Percentiles rank a stretch among this genome's conserved stretches.
phyloP scores from a whole-genome alignment of 2,888 invertebrate genomes.

The Girardia tigrina region DNA sequence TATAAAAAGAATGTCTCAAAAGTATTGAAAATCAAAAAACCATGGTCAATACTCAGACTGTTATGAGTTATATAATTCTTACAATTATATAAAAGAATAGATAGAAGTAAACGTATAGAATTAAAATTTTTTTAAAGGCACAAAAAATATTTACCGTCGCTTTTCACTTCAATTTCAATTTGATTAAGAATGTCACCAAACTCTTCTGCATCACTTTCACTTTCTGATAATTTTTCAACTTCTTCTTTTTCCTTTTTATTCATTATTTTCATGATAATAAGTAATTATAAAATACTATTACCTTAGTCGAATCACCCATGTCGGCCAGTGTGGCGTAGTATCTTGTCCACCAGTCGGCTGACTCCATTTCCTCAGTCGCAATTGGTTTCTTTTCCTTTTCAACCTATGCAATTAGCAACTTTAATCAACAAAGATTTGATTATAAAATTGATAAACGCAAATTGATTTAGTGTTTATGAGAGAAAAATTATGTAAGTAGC shows the following conservation, averaged over 20 bases:
- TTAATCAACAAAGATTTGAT: no score
- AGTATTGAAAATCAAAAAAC: no score
- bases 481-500: no score
- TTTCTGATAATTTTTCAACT: neutral
- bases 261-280: neutral
- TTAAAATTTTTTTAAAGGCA: no score
- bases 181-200: neutral
- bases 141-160: neutral
- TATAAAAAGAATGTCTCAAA: no score
- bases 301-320: neutral
- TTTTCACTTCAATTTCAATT: neutral
- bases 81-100: no score
- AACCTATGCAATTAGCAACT: no score
- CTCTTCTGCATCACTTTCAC: neutral
- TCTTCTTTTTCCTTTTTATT: neutral
- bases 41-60: no score
- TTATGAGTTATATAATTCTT: no score
- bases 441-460: no score
- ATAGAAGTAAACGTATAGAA: no score
- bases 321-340: conserved; percentile 49
- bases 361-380: conserved; percentile 44
- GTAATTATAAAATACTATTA: neutral
- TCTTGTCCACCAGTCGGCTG: conserved; percentile 53
- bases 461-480: no score
- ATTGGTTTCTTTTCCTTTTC: neutral